Base-by-base conservation (phyloP, 2,797 vertebrate species). In the Falco columbarius region DNA sequence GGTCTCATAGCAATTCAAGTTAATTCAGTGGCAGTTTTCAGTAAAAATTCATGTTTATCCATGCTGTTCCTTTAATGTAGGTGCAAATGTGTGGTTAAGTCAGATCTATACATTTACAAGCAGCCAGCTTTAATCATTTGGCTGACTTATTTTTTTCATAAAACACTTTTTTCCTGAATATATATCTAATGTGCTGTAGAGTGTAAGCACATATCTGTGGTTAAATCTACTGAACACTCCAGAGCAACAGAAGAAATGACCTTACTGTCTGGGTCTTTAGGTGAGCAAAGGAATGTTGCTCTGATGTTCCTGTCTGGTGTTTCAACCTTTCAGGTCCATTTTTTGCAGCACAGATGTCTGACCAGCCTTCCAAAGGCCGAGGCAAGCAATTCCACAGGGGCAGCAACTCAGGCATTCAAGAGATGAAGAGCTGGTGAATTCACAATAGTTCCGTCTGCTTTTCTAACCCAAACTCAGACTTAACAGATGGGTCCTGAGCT, bases 401-500 rank as follows among this genome's bases (percentile, higher is more conserved):
- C 83, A 77, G 65, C 14, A 56, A 94, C 67, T 59, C 65, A 46
- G 34, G 61, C 74, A 62, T 81, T 89, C 54, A 67, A 56, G 65
- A 93, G 36, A 65, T 56, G 51, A 92, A 80, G 86, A 68, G 61
- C 0, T 77, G 74, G 81, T 90, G 91, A 81, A 93, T 90, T 89
- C 77, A 55, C 34, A 80, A 29, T 65, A 29, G 24, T 90, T 89
- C 46, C 36, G 40, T 20, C 71, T 94, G 79, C 56, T 92, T 87
- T 89, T 82, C 52, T 89, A 89, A 91, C 27, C n/a, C 46, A 86
- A 93, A 81, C 29, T 7, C 38, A 70, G 70, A 76, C 56, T 81
- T 89, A 91, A 68, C 86, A 94, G 88, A 58, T 92, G 38, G 67
- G 49, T 87, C 67, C 38, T 54, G 72, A 82, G 77, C 32, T 93